phyloP scores from a whole-genome alignment of 2,797 vertebrate species.

The Nasua narica region DNA sequence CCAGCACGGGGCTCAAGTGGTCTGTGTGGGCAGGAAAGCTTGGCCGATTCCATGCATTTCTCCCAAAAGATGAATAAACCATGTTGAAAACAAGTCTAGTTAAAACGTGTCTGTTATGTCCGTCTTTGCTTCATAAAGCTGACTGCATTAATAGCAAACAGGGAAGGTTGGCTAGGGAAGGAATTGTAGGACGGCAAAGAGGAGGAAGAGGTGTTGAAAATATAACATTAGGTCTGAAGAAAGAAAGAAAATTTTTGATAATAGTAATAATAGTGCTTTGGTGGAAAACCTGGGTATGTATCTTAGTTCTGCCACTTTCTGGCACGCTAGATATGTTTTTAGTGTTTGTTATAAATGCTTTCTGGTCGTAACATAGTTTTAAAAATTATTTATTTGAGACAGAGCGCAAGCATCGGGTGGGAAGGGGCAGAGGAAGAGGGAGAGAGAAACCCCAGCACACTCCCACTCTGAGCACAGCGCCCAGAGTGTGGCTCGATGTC shows the following conservation, averaged over 20 bases:
- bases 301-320: neutral
- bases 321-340: neutral
- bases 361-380: too few species aligned
- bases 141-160: neutral
- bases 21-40: neutral
- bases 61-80: neutral
- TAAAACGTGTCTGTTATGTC: too few species aligned
- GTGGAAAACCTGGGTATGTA: neutral
- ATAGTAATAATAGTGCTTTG: neutral
- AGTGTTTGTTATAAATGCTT: neutral
- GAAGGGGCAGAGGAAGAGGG: neutral
- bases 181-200: neutral
- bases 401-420: fast-evolving
- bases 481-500: fast-evolving
- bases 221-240: neutral
- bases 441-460: neutral
- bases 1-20: neutral
- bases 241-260: neutral
- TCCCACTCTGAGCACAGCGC: neutral
- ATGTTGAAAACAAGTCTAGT: neutral
- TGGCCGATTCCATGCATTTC: neutral
- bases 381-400: neutral
- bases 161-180: neutral
- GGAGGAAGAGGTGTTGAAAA: neutral
- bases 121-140: neutral